Conservation (phyloP, 2,888 invertebrate genomes). For the Polylopha cassiicola region DNA sequence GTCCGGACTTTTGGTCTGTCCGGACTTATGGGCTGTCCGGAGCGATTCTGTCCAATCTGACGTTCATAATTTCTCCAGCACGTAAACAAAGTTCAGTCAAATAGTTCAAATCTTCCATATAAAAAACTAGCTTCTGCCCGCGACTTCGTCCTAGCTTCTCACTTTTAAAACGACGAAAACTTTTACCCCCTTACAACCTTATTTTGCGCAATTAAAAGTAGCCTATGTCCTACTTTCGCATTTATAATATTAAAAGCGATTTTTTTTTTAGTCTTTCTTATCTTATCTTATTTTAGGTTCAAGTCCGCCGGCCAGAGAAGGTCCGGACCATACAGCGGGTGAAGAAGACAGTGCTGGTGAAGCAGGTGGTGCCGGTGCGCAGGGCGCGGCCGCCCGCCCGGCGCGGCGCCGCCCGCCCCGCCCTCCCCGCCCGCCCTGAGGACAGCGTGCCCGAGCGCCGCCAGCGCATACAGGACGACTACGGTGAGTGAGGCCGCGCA, state of each 20-base stretch:
- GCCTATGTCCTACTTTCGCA: too few relatives aligned
- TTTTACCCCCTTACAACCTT: too few relatives aligned
- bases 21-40: neutral
- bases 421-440: constrained; percentile 42
- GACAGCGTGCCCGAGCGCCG: constrained; percentile 44
- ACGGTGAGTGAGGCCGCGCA: constrained; percentile 77
- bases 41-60: too few relatives aligned
- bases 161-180: too few relatives aligned
- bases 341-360: constrained; percentile 92
- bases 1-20: neutral
- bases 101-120: too few relatives aligned
- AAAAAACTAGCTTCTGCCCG: too few relatives aligned
- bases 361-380: constrained; percentile 89
- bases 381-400: constrained; percentile 52
- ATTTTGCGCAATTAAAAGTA: too few relatives aligned
- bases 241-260: too few relatives aligned
- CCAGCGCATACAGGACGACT: constrained; percentile 83
- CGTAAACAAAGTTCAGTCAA: too few relatives aligned
- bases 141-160: too few relatives aligned
- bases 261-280: too few relatives aligned
- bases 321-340: constrained; percentile 90
- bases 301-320: constrained; percentile 89
- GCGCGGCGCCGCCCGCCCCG: constrained; percentile 34
- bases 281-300: constrained; percentile 72
- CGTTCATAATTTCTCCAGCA: too few relatives aligned